Evolutionary conservation across 2,113 vertebrate genomes (phyloP).

Genomic region (Prolemur simus): DNA sequence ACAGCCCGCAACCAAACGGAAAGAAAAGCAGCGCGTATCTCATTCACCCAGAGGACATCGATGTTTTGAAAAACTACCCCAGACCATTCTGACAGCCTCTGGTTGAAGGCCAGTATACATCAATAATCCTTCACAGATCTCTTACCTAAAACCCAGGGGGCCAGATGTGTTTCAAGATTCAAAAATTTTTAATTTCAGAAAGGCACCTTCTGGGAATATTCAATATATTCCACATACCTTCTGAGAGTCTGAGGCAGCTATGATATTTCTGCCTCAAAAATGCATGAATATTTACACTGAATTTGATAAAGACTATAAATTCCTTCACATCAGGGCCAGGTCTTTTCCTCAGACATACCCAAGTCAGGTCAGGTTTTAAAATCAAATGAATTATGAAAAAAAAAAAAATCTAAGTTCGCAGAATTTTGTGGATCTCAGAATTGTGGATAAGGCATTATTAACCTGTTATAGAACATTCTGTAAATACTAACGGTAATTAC

Average conservation of each 20-base stretch:
- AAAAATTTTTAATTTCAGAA: neutral
- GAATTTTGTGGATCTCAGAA: neutral
- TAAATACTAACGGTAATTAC: constrained; percentile 9
- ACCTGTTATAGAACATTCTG: neutral
- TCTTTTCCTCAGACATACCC: neutral
- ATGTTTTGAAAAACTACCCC: neutral
- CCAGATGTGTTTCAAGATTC: neutral
- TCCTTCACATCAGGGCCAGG: neutral
- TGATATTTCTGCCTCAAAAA: neutral
- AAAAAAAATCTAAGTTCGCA: neutral
- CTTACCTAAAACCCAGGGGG: neutral
- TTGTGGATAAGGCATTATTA: neutral
- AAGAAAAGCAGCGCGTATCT: neutral
- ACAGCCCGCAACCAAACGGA: neutral
- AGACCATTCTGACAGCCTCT: neutral
- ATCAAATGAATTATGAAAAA: neutral
- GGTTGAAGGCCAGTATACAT: neutral
- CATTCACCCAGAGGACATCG: neutral
- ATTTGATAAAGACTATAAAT: neutral
- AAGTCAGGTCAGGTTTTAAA: neutral
- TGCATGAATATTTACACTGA: neutral
- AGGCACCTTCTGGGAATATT: neutral
- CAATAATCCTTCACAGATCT: neutral
- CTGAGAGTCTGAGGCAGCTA: neutral
- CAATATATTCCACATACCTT: neutral